A percentile compares a stretch with the other conserved stretches of the same genome.
Conservation (phyloP, 2,888 invertebrate genomes). For the Agrochola circellaris region DNA sequence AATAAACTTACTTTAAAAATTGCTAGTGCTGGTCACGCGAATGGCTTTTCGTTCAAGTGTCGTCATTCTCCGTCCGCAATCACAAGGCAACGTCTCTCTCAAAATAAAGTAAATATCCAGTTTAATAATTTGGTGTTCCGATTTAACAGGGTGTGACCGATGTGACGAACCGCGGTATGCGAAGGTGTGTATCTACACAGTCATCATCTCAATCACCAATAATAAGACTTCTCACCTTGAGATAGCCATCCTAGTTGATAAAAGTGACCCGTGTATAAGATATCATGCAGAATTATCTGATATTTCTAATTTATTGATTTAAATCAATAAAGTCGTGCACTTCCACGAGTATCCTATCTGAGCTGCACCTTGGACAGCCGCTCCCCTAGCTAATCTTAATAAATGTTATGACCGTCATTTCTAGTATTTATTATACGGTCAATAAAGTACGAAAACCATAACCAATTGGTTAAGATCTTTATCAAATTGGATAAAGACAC, state of each 20-base stretch:
- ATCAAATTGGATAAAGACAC: not conserved
- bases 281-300: conserved; percentile 2
- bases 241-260: conserved; percentile 28
- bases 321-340: not conserved
- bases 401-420: not conserved
- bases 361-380: conserved; percentile 17
- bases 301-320: conserved; percentile 11
- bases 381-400: not conserved
- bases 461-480: not conserved
- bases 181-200: conserved; percentile 9
- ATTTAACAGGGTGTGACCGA: conserved; percentile 31
- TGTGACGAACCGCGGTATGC: conserved; percentile 11
- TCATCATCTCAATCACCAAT: conserved; percentile 18
- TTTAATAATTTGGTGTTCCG: not conserved
- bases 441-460: not conserved
- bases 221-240: not conserved
- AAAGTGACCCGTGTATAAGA: conserved; percentile 10
- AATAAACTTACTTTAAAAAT: not conserved
- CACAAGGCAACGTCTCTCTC: not conserved
- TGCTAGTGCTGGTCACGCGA: not conserved
- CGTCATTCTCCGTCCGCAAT: not conserved
- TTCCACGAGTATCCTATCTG: conserved; percentile 16
- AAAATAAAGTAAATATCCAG: not conserved
- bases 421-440: not conserved
- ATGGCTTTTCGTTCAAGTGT: not conserved